Evolutionary conservation across 92 coral and sea anemone genomes (phyloP).

Genomic region (Virgularia gustaviana): DNA sequence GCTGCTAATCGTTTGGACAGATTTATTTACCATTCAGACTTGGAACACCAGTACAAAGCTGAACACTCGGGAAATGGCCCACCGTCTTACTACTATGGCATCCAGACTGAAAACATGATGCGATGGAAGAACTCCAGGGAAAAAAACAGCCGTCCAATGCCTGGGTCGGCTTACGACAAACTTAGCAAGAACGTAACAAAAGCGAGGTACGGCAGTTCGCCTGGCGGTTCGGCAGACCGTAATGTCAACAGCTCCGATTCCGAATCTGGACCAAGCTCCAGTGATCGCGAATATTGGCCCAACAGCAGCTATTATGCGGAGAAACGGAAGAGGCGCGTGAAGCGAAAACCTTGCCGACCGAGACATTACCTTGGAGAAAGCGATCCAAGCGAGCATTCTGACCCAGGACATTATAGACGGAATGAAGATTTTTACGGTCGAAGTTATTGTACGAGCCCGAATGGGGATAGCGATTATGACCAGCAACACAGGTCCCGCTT

Average conservation of each 20-base stretch:
- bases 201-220: conserved; percentile 7
- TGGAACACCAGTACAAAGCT: conserved; percentile 29
- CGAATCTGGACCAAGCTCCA: conserved; percentile 46
- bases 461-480: conserved; percentile 26
- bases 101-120: conserved; percentile 37
- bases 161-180: conserved; percentile 31
- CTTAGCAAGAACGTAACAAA: conserved; percentile 25
- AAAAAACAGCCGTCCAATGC: conserved; percentile 33
- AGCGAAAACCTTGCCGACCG: conserved; percentile 17
- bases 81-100: conserved; percentile 32
- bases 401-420: conserved; percentile 26
- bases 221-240: conserved; percentile 30
- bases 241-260: conserved; percentile 42
- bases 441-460: conserved; percentile 20
- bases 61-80: conserved; percentile 22
- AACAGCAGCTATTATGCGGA: conserved; percentile 25
- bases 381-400: conserved; percentile 41
- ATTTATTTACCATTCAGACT: conserved; percentile 26
- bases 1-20: conserved; percentile 30
- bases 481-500: conserved; percentile 40
- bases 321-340: conserved; percentile 34
- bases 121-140: conserved; percentile 37
- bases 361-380: conserved; percentile 34
- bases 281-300: conserved; percentile 39
- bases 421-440: conserved; percentile 9